A percentile compares a stretch with the other conserved stretches of the same genome.
These are phyloP conservation scores for Sitobion miscanthi DNA, from an alignment of 1,140 invertebrate species.

Conservation along the genomic window DNA sequence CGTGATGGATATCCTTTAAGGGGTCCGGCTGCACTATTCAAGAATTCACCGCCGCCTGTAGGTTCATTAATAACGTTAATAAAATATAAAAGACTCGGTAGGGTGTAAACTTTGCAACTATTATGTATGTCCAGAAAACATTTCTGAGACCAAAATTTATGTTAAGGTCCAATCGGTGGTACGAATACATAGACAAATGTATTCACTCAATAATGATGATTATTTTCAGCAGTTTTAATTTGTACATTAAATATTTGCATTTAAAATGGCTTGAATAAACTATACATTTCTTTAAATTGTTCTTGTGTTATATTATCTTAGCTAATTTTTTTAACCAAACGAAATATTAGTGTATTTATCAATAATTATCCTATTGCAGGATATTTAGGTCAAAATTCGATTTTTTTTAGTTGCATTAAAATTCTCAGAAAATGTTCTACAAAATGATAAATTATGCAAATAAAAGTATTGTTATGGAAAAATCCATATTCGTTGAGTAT, in stretches of 20 bases:
- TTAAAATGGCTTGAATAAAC: neutral
- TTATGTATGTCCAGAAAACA: neutral
- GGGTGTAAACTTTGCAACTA: constrained; percentile 27
- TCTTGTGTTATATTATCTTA: neutral
- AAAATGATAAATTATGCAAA: neutral
- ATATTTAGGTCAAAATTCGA: neutral
- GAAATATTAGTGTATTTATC: too few species aligned
- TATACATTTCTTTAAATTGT: neutral
- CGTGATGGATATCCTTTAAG: constrained; percentile 41
- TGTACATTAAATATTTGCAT: neutral
- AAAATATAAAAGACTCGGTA: constrained; percentile 40
- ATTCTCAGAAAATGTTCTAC: neutral
- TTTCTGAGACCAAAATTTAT: neutral
- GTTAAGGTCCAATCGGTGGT: neutral
- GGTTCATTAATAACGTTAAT: constrained; percentile 56
- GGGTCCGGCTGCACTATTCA: constrained; percentile 34
- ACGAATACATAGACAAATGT: neutral
- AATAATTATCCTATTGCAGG: too few species aligned
- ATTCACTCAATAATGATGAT: neutral
- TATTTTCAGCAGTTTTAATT: neutral
- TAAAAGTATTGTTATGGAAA: neutral
- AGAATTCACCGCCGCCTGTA: constrained; percentile 23
- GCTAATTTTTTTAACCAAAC: neutral
- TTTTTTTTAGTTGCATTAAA: neutral
- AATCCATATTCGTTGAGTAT: neutral